These are phyloP conservation scores for Mesorhabditis spiculigera DNA, from an alignment of 2,888 invertebrate genomes.

Conservation along the genomic window DNA sequence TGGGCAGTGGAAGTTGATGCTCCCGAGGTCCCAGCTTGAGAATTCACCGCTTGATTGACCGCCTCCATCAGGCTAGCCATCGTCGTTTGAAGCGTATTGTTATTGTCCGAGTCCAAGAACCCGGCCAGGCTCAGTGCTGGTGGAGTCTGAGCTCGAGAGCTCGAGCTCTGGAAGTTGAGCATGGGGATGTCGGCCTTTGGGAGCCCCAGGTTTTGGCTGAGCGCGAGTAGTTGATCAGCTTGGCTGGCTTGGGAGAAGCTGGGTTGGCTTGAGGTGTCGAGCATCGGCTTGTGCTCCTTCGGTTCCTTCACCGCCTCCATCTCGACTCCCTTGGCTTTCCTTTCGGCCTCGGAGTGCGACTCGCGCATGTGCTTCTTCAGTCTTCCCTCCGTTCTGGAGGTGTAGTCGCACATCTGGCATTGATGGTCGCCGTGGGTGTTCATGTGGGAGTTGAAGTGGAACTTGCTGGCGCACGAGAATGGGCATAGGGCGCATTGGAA, in stretches of 20 bases:
- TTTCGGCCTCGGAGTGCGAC: conserved; percentile 61
- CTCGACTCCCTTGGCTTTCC: conserved; percentile 54
- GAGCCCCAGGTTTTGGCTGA: not conserved
- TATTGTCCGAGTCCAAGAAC: not conserved
- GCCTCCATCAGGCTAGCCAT: not conserved
- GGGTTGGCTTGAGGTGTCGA: not conserved
- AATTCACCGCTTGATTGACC: not conserved
- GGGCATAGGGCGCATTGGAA: conserved; percentile 61
- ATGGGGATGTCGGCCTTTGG: not conserved
- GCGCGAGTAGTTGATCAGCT: not conserved
- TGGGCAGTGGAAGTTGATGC: not conserved
- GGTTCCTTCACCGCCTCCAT: conserved; percentile 29
- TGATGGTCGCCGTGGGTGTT: conserved; percentile 65
- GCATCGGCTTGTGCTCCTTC: conserved; percentile 2
- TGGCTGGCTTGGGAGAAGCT: not conserved
- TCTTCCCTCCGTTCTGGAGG: conserved; percentile 60
- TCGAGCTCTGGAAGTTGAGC: too few relatives aligned
- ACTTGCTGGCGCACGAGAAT: conserved; percentile 60
- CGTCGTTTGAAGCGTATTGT: not conserved
- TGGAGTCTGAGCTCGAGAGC: not conserved
- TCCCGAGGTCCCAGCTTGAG: not conserved
- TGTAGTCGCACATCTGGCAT: conserved; percentile 65
- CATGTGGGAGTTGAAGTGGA: conserved; percentile 66
- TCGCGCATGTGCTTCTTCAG: conserved; percentile 65
- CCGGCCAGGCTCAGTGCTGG: not conserved